Evolutionary conservation across 1,140 invertebrate genomes (phyloP), one percentile per base, ranked within the genome.

Genomic region (Dufourea novaeangliae): DNA sequence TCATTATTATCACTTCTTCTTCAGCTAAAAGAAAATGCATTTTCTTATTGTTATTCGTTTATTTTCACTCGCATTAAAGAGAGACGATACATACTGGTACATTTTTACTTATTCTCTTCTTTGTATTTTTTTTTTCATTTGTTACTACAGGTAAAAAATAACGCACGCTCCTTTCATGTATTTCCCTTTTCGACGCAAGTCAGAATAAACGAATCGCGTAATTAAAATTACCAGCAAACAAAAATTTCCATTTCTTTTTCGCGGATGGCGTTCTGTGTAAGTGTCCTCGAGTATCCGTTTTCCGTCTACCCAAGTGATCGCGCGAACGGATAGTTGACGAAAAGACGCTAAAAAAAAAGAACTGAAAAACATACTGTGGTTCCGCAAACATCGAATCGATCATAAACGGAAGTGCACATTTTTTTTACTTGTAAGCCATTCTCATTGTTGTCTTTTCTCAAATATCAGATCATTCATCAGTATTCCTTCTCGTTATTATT

Each of bases 391-490:
- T 74, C 37, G 32, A 39, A 37, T n/a, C 46, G 20, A 50, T 34
- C 32, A 12, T 59, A 54, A 76, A 76, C 59, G 66, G 66, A 76
- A 84, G 88, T 89, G 87, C 88, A 90, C 85, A 85, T 87, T 88
- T 89, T 87, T 88, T 89, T 88, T 80, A 78, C 61, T 79, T 34
- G 74, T 71, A 76, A 82, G 80, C 64, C 54, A 70, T 77, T 71
- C 66, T 69, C 32, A 52, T 63, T 77, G 75, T 63, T 77, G 75
- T 69, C 44, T 44, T 39, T 76, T 76, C 56, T 57, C 69, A 34
- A 64, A 73, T 73, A 52, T 78, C 70, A 85, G 83, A 88, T 86
- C 69, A 56, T 34, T 67, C 32, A 44, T 73, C 59, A 37, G 70
- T 76, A 69, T 71, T 82, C 59, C 39, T 57, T 79, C 57, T 50